A percentile compares a stretch with the other conserved stretches of the same genome.
phyloP scores from a whole-genome alignment of 2,888 invertebrate species.

The Mythimna impura region DNA sequence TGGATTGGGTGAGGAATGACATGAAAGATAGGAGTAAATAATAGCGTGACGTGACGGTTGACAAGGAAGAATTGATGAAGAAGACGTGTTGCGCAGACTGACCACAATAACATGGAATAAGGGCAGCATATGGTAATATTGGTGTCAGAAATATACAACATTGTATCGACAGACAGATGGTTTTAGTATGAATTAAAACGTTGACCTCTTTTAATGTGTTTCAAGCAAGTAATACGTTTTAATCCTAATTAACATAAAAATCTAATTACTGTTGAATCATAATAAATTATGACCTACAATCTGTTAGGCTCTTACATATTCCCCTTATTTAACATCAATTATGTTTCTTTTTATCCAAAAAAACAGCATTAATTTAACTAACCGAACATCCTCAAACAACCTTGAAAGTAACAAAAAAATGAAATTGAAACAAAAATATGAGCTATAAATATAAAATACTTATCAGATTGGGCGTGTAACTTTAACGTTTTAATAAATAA shows the following conservation, averaged over 20 bases:
- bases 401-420: conserved; percentile 66
- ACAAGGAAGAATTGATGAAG: too few species aligned
- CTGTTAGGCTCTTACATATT: conserved; percentile 13
- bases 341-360: conserved; percentile 42
- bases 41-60: too few species aligned
- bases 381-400: conserved; percentile 68
- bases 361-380: conserved; percentile 56
- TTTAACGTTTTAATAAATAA: conserved; percentile 86
- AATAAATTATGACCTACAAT: conserved; percentile 31
- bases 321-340: conserved; percentile 27
- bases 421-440: conserved; percentile 73
- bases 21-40: too few species aligned
- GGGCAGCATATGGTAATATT: too few species aligned
- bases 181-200: not conserved
- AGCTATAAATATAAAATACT: conserved; percentile 79
- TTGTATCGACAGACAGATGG: not conserved
- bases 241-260: conserved; percentile 44
- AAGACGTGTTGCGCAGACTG: too few species aligned
- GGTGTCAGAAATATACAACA: too few species aligned
- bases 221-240: conserved; percentile 20
- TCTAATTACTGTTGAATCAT: conserved; percentile 26
- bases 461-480: conserved; percentile 85
- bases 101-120: too few species aligned
- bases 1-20: too few species aligned
- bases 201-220: conserved; percentile 10